These are phyloP conservation scores for Penaeus monodon DNA, from an alignment of 2,888 invertebrate species.

Conservation along the genomic window DNA sequence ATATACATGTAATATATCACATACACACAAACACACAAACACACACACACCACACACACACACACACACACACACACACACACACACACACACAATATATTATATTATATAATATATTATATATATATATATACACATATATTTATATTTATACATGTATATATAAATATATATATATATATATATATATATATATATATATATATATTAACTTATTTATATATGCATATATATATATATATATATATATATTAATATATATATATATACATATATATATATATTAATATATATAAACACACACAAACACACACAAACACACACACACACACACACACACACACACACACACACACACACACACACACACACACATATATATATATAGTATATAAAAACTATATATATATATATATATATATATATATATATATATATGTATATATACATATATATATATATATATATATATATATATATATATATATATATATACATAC, in stretches of 20 bases:
- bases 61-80: not conserved
- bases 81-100: not conserved
- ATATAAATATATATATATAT: conserved; percentile 15
- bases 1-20: conserved; percentile 14
- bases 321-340: not conserved
- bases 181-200: conserved; percentile 29
- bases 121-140: not conserved
- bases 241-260: too few relatives aligned
- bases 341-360: conserved; percentile 12
- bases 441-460: conserved; percentile 22
- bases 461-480: not conserved
- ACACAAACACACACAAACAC: too few relatives aligned
- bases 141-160: conserved; percentile 6
- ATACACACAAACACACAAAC: conserved; percentile 6
- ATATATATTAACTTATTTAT: not conserved
- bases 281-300: too few relatives aligned
- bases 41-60: not conserved
- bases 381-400: not conserved
- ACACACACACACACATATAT: not conserved
- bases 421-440: conserved; percentile 25
- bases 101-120: not conserved
- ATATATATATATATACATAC: too few relatives aligned
- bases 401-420: conserved; percentile 15
- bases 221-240: not conserved
- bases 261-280: too few relatives aligned